Evolutionary conservation across 2,113 vertebrate genomes (phyloP).

Genomic region (Microcebus tavaratra): DNA sequence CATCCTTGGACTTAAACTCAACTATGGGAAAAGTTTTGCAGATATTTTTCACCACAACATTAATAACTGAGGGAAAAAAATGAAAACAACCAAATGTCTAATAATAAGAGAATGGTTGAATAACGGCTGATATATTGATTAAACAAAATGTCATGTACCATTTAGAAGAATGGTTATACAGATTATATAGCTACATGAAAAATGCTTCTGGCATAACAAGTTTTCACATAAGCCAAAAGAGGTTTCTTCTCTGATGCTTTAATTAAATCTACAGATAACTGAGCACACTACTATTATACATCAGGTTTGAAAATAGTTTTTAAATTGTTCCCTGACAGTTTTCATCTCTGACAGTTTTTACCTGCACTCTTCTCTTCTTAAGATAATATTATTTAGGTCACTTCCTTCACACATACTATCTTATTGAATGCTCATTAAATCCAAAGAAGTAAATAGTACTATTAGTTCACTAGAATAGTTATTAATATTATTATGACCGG

Average conservation of each 20-base stretch:
- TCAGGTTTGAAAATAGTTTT: conserved; percentile 32
- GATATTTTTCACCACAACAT: neutral
- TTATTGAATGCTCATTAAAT: neutral
- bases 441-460: neutral
- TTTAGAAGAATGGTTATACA: conserved; percentile 11
- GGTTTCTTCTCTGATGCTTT: neutral
- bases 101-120: neutral
- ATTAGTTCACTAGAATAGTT: neutral
- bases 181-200: neutral
- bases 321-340: neutral
- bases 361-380: neutral
- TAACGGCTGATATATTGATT: neutral
- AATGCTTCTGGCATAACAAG: neutral
- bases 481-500: neutral
- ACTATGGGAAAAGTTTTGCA: neutral
- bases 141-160: neutral
- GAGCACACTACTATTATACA: neutral
- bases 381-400: neutral
- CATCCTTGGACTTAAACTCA: neutral
- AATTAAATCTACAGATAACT: neutral
- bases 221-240: neutral
- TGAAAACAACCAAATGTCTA: neutral
- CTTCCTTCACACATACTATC: neutral
- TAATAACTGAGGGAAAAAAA: neutral
- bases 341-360: neutral